phyloP scores from a whole-genome alignment of 37 sponge, comb jelly and placozoan genomes.

The Cliona cf. orientalis region DNA sequence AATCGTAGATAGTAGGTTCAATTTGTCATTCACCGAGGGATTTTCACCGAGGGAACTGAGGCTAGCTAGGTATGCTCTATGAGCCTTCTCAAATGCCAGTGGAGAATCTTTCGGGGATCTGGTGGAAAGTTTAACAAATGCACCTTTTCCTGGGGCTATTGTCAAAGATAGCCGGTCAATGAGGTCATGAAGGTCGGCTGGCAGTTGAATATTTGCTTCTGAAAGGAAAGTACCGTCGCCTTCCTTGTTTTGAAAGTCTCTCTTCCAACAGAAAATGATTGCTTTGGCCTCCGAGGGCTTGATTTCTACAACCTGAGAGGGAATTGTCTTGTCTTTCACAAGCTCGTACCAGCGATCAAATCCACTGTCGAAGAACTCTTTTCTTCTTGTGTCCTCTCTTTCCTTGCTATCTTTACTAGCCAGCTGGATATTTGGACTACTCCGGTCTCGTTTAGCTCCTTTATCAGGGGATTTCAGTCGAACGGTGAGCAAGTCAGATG shows the following conservation, averaged over 20 bases:
- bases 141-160: slow-evolving; percentile 23
- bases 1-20: slow-evolving; percentile 4
- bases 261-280: slow-evolving; percentile 16
- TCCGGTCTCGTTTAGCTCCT: slow-evolving; percentile 14
- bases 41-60: background rate
- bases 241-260: slow-evolving; percentile 5
- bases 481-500: slow-evolving; percentile 6
- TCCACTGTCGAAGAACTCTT: slow-evolving; percentile 41
- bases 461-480: slow-evolving; percentile 18
- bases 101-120: slow-evolving; percentile 55
- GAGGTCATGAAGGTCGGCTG: background rate
- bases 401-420: slow-evolving; percentile 3
- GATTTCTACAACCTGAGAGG: slow-evolving; percentile 13
- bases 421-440: slow-evolving; percentile 22
- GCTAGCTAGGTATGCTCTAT: background rate
- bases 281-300: slow-evolving; percentile 24
- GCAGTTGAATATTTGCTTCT: background rate
- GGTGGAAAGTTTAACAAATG: slow-evolving; percentile 44
- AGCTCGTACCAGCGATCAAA: slow-evolving; percentile 34
- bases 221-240: background rate
- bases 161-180: background rate
- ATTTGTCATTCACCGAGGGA: slow-evolving; percentile 19
- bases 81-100: slow-evolving; percentile 35
- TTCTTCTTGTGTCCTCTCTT: slow-evolving; percentile 17
- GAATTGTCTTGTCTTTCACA: slow-evolving; percentile 22